Percentiles rank a stretch among this genome's conserved stretches.
Evolutionary conservation across 1,140 invertebrate species (phyloP).

Genomic region (Rhyzopertha dominica): DNA sequence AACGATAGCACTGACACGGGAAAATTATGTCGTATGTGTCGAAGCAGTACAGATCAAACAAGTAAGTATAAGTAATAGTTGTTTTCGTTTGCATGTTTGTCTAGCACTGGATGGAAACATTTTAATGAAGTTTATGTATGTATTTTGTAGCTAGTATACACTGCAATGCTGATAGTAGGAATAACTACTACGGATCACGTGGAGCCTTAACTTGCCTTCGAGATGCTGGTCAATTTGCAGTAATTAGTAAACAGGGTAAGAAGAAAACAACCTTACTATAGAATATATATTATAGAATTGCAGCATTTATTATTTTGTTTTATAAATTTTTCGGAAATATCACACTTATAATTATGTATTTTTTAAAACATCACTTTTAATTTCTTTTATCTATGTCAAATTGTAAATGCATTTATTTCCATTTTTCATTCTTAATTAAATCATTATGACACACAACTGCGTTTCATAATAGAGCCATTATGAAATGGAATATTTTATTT

Average conservation of each 20-base stretch:
- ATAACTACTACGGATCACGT: slow-evolving; percentile 61
- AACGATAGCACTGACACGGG: slow-evolving; percentile 26
- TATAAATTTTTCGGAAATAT: too few relatives aligned
- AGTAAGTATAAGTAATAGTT: slow-evolving; percentile 5
- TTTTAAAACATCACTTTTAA: too few relatives aligned
- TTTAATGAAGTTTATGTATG: slow-evolving; percentile 12
- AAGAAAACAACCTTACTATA: too few relatives aligned
- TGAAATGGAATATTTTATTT: too few relatives aligned
- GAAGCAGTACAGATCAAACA: slow-evolving; percentile 19
- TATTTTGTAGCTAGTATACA: slow-evolving; percentile 25
- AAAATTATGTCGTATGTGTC: slow-evolving; percentile 41
- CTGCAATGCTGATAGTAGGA: slow-evolving; percentile 46
- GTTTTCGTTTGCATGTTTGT: slow-evolving; percentile 3
- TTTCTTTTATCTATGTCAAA: too few relatives aligned
- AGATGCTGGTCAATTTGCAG: slow-evolving; percentile 54
- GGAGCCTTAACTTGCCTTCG: slow-evolving; percentile 56
- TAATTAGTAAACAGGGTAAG: slow-evolving; percentile 46
- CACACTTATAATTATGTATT: too few relatives aligned
- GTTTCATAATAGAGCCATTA: too few relatives aligned
- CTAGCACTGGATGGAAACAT: slow-evolving; percentile 6
- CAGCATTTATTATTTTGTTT: too few relatives aligned
- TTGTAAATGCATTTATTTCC: too few relatives aligned
- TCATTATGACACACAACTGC: too few relatives aligned
- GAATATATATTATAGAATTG: too few relatives aligned
- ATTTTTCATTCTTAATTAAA: too few relatives aligned